Evolutionary conservation across 2,113 vertebrate genomes (phyloP).

Genomic region (Elanoides forficatus): DNA sequence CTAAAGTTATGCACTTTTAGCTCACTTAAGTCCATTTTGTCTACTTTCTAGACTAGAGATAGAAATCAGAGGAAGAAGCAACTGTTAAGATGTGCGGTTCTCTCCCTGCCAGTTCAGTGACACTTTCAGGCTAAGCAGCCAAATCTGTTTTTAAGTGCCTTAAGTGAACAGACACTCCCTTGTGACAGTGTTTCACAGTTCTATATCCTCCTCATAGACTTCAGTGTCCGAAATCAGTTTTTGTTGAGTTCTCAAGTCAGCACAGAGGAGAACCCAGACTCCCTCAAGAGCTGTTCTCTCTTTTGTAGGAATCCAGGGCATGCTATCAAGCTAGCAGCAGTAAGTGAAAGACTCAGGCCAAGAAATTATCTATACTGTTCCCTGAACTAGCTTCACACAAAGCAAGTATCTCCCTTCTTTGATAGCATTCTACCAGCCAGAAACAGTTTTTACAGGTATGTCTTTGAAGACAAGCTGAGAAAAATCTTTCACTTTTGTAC

Average conservation of each 20-base stretch:
- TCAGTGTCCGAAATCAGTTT: background rate
- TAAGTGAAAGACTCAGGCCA: background rate
- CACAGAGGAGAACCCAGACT: background rate
- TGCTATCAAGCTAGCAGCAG: background rate
- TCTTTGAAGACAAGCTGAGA: background rate
- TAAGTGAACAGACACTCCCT: background rate
- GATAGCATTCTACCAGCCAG: background rate
- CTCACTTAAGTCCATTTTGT: background rate
- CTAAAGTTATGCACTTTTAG: constrained; percentile 5
- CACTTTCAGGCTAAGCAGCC: background rate
- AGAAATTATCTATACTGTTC: background rate
- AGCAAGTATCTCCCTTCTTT: background rate
- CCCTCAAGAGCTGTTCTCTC: background rate
- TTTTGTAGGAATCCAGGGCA: background rate
- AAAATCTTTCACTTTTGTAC: background rate
- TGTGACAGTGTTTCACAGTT: background rate
- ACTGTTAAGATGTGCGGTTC: background rate
- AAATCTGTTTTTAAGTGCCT: background rate
- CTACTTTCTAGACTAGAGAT: background rate
- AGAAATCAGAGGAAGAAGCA: background rate
- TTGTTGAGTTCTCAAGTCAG: background rate
- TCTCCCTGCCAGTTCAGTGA: background rate
- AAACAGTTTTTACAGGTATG: background rate
- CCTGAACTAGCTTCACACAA: background rate
- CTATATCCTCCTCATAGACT: background rate